Percentiles rank a stretch among this genome's conserved stretches.
phyloP scores from a whole-genome alignment of 53 echinoderm and acorn worm species.

The Paelopatides confundens region DNA sequence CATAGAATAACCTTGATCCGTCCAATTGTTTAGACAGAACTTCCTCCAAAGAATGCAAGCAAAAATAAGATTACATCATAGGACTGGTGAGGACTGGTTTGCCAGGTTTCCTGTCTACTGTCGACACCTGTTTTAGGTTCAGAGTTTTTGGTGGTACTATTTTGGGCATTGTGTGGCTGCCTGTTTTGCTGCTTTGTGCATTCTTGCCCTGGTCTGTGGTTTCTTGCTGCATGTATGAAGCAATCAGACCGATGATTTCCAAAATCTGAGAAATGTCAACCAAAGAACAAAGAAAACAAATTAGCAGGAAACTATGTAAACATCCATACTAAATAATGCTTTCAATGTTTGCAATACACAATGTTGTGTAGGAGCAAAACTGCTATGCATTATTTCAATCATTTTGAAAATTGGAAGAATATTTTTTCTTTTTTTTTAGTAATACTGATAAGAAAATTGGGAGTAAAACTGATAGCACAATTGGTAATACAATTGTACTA shows the following conservation, averaged over 20 bases:
- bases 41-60: too few species aligned
- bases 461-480: too few species aligned
- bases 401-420: too few species aligned
- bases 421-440: too few species aligned
- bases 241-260: slow-evolving; percentile 81
- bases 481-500: too few species aligned
- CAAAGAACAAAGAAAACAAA: background rate
- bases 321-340: too few species aligned
- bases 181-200: background rate
- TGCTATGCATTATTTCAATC: too few species aligned
- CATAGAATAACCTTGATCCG: too few species aligned
- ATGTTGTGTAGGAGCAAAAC: too few species aligned
- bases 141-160: slow-evolving; percentile 40
- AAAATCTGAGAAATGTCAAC: slow-evolving; percentile 59
- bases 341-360: too few species aligned
- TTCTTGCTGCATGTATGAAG: slow-evolving; percentile 70
- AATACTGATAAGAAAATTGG: too few species aligned
- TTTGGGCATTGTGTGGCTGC: slow-evolving; percentile 38
- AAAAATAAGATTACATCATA: slow-evolving; percentile 13
- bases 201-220: background rate
- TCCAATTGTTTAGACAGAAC: too few species aligned
- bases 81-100: slow-evolving; percentile 2
- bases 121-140: slow-evolving; percentile 35
- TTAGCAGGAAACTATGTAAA: background rate
- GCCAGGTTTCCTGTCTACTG: slow-evolving; percentile 17